Evolutionary conservation across 2,797 vertebrate species (phyloP).

Genomic region (Gila robusta): DNA sequence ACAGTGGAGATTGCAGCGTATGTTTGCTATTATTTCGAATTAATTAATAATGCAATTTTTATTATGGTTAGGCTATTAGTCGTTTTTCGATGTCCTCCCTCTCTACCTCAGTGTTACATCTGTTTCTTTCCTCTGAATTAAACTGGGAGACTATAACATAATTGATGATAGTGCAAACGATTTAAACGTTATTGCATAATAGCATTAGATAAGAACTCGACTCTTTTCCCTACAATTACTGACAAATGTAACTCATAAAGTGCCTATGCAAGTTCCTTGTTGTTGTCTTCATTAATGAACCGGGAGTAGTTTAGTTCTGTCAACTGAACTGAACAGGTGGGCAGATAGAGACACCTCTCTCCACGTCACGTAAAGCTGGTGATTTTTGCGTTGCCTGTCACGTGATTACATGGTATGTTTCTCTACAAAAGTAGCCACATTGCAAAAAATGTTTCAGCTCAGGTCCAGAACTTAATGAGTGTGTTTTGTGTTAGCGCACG

Average conservation of each 20-base stretch:
- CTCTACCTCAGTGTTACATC: constrained; percentile 56
- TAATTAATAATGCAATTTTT: not conserved
- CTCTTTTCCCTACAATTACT: constrained; percentile 68
- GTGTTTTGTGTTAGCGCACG: constrained; percentile 31
- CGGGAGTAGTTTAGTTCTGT: constrained; percentile 40
- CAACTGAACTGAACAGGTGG: constrained; percentile 54
- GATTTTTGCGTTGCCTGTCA: constrained; percentile 59
- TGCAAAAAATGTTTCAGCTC: constrained; percentile 62
- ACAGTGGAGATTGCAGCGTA: not conserved
- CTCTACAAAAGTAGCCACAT: constrained; percentile 62
- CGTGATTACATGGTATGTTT: constrained; percentile 57
- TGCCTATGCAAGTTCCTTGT: constrained; percentile 81
- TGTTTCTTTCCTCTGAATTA: constrained; percentile 59
- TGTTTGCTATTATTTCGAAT: constrained; percentile 31
- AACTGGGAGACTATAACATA: constrained; percentile 61
- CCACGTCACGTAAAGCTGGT: constrained; percentile 62
- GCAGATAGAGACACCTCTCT: constrained; percentile 56
- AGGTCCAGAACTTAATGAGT: constrained; percentile 59
- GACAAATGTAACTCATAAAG: constrained; percentile 83
- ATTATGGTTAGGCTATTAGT: constrained; percentile 9
- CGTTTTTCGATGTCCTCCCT: constrained; percentile 29
- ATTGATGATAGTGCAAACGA: constrained; percentile 83
- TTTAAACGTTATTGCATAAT: constrained; percentile 83
- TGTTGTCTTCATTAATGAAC: constrained; percentile 58
- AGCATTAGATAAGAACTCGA: constrained; percentile 72